Evolutionary conservation across 2,113 vertebrate species (phyloP).

Genomic region (Alligator mississippiensis): DNA sequence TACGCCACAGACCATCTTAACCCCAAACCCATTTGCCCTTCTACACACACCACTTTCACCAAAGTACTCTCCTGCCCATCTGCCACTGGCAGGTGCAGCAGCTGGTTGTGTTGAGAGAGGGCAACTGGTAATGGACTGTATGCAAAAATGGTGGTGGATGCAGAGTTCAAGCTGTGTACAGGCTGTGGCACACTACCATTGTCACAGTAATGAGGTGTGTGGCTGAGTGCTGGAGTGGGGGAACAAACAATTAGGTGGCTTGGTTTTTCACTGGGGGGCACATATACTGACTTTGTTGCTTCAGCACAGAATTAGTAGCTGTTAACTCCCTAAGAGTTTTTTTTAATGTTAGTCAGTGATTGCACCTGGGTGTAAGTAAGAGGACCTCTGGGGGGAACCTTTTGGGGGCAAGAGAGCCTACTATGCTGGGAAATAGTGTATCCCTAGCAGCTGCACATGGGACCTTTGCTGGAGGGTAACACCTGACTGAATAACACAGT

Average conservation of each 20-base stretch:
- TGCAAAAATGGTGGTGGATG: background rate
- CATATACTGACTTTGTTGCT: background rate
- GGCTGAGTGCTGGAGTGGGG: background rate
- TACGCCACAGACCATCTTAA: background rate
- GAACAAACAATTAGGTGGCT: background rate
- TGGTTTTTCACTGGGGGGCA: background rate
- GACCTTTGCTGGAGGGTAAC: background rate
- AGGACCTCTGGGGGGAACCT: no score
- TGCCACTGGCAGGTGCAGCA: background rate
- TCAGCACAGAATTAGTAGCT: background rate
- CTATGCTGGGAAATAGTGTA: background rate
- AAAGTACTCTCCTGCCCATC: background rate
- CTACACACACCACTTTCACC: background rate
- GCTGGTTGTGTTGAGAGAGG: background rate
- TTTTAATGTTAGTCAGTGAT: background rate
- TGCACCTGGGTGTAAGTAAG: background rate
- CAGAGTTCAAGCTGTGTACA: background rate
- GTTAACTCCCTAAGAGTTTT: background rate
- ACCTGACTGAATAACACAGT: background rate
- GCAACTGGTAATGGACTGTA: background rate
- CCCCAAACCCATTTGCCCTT: background rate
- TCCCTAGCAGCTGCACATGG: background rate
- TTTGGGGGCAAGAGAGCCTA: background rate
- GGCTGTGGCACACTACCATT: background rate
- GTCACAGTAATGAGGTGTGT: no score